A percentile compares a stretch with the other conserved stretches of the same genome.
These are phyloP conservation scores for Myotis lucifugus DNA, from an alignment of 2,113 vertebrate genomes.

Conservation along the genomic window DNA sequence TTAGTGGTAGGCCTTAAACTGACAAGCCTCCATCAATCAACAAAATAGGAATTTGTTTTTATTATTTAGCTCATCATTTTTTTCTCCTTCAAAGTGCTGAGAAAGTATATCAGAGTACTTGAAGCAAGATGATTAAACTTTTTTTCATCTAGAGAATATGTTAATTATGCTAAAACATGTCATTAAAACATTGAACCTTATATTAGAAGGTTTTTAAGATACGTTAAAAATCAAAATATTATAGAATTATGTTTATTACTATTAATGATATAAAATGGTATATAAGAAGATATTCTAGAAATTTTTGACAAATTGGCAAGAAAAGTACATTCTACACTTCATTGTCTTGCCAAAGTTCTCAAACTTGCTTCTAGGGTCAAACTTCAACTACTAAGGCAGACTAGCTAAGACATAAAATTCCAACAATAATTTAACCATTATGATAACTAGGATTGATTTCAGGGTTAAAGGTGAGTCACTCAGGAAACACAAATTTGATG, in stretches of 20 bases:
- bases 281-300: neutral
- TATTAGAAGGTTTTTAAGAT: neutral
- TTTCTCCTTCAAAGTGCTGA: conserved; percentile 3
- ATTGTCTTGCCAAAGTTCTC: conserved; percentile 24
- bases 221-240: conserved; percentile 51
- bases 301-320: conserved; percentile 30
- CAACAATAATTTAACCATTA: conserved; percentile 20
- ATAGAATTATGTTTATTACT: neutral
- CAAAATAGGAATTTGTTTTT: conserved; percentile 17
- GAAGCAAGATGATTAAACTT: conserved; percentile 12
- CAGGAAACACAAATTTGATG: conserved; percentile 39
- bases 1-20: neutral
- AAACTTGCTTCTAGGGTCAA: neutral
- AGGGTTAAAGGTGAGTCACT: conserved; percentile 36
- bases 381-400: neutral
- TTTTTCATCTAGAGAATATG: neutral
- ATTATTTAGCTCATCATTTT: conserved; percentile 23
- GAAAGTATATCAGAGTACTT: neutral
- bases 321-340: neutral
- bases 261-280: neutral
- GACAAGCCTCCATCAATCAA: neutral
- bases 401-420: conserved; percentile 10
- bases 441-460: conserved; percentile 6
- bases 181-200: conserved; percentile 33
- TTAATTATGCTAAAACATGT: conserved; percentile 39